Conservation (phyloP, 2,113 vertebrate genomes). For the Rhipidura dahli region DNA sequence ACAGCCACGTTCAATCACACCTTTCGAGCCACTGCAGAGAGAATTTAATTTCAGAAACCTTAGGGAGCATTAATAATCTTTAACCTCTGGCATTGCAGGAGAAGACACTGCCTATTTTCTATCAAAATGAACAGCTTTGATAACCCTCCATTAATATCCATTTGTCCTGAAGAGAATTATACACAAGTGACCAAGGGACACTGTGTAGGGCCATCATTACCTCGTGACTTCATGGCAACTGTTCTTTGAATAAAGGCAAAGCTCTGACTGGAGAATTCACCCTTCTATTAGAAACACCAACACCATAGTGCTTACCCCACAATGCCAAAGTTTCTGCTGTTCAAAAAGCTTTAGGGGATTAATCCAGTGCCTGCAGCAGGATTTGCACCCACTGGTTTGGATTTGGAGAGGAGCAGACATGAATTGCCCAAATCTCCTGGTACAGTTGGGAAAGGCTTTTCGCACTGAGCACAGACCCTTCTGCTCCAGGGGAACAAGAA, state of each 20-base stretch:
- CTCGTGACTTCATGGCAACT: neutral
- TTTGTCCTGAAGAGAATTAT: neutral
- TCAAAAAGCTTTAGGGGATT: neutral
- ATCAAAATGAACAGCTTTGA: conserved; percentile 10
- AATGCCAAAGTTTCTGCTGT: neutral
- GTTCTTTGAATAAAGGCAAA: neutral
- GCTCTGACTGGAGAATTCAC: neutral
- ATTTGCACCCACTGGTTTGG: neutral
- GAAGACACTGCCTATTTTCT: conserved; percentile 2
- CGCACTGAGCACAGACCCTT: neutral
- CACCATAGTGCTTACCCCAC: neutral
- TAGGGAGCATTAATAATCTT: conserved; percentile 29
- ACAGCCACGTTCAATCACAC: neutral
- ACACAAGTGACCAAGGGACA: neutral
- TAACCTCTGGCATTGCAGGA: neutral
- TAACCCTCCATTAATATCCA: neutral
- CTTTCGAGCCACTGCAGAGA: neutral
- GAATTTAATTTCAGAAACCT: conserved; percentile 22
- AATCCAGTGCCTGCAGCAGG: neutral
- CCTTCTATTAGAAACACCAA: neutral
- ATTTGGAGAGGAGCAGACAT: neutral
- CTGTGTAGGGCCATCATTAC: neutral
- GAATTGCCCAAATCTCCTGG: neutral
- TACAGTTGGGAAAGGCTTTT: neutral
- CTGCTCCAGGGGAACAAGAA: neutral